Evolutionary conservation across 2,888 invertebrate genomes (phyloP).

Genomic region (Plebejus melissa): DNA sequence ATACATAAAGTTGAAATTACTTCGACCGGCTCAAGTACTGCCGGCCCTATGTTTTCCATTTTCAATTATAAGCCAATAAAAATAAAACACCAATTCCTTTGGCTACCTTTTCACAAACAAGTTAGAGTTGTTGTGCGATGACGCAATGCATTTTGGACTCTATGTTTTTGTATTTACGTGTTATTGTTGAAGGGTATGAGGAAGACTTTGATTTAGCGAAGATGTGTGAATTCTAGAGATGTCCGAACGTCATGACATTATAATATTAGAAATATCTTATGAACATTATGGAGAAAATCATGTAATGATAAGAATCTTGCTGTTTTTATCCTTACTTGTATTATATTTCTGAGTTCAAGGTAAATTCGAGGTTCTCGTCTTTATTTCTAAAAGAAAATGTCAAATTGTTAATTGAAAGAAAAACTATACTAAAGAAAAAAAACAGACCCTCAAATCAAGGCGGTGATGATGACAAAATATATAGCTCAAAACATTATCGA

Average conservation of each 20-base stretch:
- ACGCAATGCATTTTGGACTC: not conserved
- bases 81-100: slow-evolving; percentile 22
- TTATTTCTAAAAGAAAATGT: no score
- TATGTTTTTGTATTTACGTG: slow-evolving; percentile 15
- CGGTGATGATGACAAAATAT: no score
- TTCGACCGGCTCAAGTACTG: not conserved
- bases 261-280: not conserved
- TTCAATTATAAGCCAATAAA: slow-evolving; percentile 8
- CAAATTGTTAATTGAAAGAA: no score
- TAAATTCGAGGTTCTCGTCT: no score
- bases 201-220: slow-evolving; percentile 40
- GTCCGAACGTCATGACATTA: slow-evolving; percentile 35
- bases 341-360: no score
- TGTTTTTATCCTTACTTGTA: not conserved
- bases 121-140: not conserved
- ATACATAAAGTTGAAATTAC: not conserved
- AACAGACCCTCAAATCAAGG: no score
- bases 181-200: slow-evolving; percentile 28
- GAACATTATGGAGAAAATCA: not conserved
- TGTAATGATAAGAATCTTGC: not conserved
- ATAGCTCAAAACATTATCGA: no score
- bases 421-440: no score
- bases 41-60: slow-evolving; percentile 21
- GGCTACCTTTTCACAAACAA: slow-evolving; percentile 21
- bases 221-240: slow-evolving; percentile 43